Evolutionary conservation across 2,113 vertebrate species (phyloP).

Genomic region (Gallinago paraguaiae): DNA sequence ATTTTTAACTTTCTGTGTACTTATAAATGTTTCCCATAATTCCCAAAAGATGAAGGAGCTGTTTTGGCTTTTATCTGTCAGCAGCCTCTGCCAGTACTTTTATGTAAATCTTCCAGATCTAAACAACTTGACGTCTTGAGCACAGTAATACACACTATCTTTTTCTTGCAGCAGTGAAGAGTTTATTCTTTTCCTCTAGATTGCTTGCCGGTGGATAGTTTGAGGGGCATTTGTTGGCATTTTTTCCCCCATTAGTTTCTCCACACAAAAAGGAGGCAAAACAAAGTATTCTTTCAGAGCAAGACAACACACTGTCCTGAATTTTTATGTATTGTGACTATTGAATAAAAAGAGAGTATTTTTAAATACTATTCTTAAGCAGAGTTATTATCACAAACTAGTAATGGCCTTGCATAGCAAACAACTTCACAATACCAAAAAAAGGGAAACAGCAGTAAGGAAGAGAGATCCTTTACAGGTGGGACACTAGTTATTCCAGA

Average conservation of each 20-base stretch:
- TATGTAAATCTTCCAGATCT: conserved; percentile 45
- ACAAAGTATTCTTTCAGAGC: not conserved
- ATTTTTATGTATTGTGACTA: not conserved
- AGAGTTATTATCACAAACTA: not conserved
- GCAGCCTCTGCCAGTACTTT: conserved; percentile 18
- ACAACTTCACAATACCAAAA: not conserved
- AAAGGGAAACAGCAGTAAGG: not conserved
- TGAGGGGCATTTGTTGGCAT: not conserved
- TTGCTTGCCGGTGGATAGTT: not conserved
- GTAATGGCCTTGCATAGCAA: not conserved
- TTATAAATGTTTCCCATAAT: conserved; percentile 33
- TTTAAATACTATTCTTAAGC: not conserved
- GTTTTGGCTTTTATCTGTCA: conserved; percentile 49
- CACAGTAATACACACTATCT: not conserved
- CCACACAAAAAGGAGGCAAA: not conserved
- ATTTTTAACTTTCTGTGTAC: conserved; percentile 29
- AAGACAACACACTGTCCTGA: not conserved
- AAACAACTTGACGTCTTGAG: conserved; percentile 30
- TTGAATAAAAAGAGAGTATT: not conserved
- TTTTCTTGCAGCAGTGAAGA: conserved; percentile 5
- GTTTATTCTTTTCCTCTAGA: conserved; percentile 11
- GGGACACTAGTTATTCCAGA: not conserved
- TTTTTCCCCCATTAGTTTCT: not conserved
- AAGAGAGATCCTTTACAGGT: not conserved
- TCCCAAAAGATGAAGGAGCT: conserved; percentile 13